Percentiles rank a stretch among this genome's conserved stretches.
Evolutionary conservation across 2,113 vertebrate species (phyloP).

Genomic region (Scortum barcoo): DNA sequence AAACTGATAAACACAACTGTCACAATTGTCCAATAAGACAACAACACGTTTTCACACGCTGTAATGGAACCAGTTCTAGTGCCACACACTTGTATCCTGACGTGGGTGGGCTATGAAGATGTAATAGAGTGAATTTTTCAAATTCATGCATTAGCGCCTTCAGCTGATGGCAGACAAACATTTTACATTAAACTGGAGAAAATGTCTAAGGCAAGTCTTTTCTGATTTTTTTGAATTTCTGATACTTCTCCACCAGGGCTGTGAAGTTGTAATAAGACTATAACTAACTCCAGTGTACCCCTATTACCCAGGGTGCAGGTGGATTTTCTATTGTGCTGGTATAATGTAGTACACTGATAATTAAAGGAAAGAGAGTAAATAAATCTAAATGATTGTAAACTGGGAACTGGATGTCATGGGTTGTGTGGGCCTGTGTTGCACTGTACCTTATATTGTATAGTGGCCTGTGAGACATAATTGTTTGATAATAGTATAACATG

Average conservation of each 20-base stretch:
- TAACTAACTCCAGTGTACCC: background rate
- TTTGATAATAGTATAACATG: background rate
- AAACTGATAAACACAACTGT: too few relatives aligned
- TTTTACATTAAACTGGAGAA: background rate
- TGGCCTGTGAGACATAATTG: background rate
- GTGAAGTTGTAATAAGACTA: background rate
- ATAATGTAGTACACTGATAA: conserved; percentile 2
- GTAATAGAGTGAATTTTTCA: background rate
- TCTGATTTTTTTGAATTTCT: too few relatives aligned
- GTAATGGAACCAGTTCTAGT: background rate
- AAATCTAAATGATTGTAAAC: background rate
- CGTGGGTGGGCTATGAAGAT: background rate
- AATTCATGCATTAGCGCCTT: background rate
- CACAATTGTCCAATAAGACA: background rate
- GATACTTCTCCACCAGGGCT: background rate
- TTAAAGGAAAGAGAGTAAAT: background rate
- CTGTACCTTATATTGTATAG: background rate
- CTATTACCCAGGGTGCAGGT: background rate
- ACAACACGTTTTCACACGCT: background rate
- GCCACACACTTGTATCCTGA: too few relatives aligned
- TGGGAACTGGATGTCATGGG: background rate
- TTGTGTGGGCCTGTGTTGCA: background rate
- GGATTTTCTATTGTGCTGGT: background rate
- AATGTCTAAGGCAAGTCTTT: background rate
- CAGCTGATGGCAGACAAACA: background rate